Percentiles rank a stretch among this genome's conserved stretches.
phyloP scores from a whole-genome alignment of 2,113 vertebrate genomes.

The Dendropsophus ebraccatus region DNA sequence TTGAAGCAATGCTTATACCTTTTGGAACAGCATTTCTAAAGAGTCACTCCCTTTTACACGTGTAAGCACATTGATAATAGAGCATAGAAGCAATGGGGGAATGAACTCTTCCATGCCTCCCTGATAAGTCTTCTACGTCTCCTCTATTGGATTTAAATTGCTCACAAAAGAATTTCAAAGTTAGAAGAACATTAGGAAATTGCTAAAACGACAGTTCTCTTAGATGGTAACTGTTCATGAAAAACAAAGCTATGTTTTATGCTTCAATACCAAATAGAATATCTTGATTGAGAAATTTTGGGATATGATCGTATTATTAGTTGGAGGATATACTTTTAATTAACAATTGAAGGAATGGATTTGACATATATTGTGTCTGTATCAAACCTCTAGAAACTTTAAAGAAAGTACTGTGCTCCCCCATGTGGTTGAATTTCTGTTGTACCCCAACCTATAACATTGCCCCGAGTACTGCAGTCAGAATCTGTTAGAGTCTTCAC shows the following conservation, averaged over 20 bases:
- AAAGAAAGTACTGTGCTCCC: conserved; percentile 86
- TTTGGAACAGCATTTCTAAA: background rate
- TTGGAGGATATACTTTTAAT: background rate
- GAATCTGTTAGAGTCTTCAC: conserved; percentile 65
- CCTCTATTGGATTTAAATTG: background rate
- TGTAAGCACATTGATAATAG: background rate
- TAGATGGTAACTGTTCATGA: background rate
- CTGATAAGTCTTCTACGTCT: background rate
- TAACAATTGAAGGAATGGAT: background rate
- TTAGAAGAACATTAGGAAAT: too few relatives aligned
- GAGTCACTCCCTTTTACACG: background rate
- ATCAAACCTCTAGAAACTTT: conserved; percentile 53
- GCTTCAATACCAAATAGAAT: background rate
- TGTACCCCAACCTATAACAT: conserved; percentile 88
- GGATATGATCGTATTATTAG: background rate
- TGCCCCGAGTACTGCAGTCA: conserved; percentile 80
- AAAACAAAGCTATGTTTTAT: background rate
- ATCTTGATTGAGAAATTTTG: background rate
- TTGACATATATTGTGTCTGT: background rate
- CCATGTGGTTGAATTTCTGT: conserved; percentile 87
- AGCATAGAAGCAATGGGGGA: background rate
- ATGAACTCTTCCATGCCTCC: background rate
- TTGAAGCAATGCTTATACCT: background rate
- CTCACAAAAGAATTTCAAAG: background rate
- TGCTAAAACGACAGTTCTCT: background rate